These are phyloP conservation scores for Drosophila guanche DNA, from an alignment of 1,140 invertebrate genomes.

Conservation along the genomic window DNA sequence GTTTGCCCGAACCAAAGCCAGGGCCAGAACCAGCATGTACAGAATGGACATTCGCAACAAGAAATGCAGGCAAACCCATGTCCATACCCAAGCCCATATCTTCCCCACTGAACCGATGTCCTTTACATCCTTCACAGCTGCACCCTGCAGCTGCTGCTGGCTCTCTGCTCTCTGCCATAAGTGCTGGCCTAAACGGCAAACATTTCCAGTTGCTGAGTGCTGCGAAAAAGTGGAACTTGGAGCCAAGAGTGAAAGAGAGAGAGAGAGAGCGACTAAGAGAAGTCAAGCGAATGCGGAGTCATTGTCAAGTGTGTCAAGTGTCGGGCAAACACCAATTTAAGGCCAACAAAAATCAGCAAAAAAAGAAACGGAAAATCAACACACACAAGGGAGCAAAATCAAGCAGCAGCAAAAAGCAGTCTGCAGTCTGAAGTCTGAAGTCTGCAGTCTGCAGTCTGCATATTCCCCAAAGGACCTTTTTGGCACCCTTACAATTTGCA, in stretches of 20 bases:
- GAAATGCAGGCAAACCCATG: conserved; percentile 23
- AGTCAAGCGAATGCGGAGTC: conserved; percentile 54
- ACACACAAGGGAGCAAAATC: conserved; percentile 4
- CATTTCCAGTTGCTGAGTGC: conserved; percentile 63
- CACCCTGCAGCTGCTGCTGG: too few species aligned
- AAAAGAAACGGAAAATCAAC: conserved; percentile 1
- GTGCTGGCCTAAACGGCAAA: conserved; percentile 63
- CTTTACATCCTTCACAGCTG: too few species aligned
- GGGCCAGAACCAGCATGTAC: conserved; percentile 27
- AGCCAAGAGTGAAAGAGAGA: conserved; percentile 28
- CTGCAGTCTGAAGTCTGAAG: too few species aligned
- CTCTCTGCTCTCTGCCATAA: conserved; percentile 4
- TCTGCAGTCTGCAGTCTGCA: background rate
- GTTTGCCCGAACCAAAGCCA: conserved; percentile 44
- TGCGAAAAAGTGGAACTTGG: conserved; percentile 34
- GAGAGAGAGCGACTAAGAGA: conserved; percentile 29
- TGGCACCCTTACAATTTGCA: conserved; percentile 10
- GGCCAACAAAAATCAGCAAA: conserved; percentile 23
- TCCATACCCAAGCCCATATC: too few species aligned
- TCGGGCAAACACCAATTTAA: conserved; percentile 68
- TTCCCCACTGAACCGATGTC: too few species aligned
- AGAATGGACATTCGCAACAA: conserved; percentile 40
- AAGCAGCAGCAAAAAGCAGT: conserved; percentile 23
- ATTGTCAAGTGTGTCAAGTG: conserved; percentile 66
- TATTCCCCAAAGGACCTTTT: too few species aligned